phyloP scores from a whole-genome alignment of 1,140 invertebrate genomes.

The Calliphora vicina region DNA sequence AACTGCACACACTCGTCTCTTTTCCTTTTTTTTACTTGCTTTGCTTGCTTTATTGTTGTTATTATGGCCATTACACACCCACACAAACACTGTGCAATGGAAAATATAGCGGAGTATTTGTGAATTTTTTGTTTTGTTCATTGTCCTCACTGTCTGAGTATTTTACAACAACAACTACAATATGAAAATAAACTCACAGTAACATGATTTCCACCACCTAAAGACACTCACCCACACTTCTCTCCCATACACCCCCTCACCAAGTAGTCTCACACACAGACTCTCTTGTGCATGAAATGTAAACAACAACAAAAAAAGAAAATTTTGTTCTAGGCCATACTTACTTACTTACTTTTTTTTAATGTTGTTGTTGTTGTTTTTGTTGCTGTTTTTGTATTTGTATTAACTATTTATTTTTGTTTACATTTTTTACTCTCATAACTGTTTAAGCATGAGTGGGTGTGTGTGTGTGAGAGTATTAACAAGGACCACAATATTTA shows the following conservation, averaged over 20 bases:
- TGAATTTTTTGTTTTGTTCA: background rate
- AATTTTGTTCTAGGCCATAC: background rate
- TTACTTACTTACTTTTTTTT: background rate
- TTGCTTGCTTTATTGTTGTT: background rate
- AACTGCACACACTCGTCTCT: slow-evolving; percentile 13
- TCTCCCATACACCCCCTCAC: too few relatives aligned
- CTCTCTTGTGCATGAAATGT: too few relatives aligned
- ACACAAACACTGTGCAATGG: background rate
- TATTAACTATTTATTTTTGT: background rate
- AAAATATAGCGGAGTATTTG: background rate
- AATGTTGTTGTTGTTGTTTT: background rate
- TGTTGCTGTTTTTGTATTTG: background rate
- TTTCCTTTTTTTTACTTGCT: too few relatives aligned
- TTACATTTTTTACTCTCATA: slow-evolving; percentile 4
- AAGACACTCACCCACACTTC: background rate
- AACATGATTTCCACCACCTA: background rate
- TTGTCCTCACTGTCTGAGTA: background rate
- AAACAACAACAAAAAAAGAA: background rate
- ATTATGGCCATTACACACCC: background rate
- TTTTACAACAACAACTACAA: background rate
- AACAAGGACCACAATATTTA: background rate
- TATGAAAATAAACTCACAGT: background rate
- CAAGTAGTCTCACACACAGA: too few relatives aligned
- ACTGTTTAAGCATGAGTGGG: background rate
- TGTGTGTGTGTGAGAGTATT: background rate